Evolutionary conservation across 2,113 vertebrate species (phyloP).

Genomic region (Microtus ochrogaster): DNA sequence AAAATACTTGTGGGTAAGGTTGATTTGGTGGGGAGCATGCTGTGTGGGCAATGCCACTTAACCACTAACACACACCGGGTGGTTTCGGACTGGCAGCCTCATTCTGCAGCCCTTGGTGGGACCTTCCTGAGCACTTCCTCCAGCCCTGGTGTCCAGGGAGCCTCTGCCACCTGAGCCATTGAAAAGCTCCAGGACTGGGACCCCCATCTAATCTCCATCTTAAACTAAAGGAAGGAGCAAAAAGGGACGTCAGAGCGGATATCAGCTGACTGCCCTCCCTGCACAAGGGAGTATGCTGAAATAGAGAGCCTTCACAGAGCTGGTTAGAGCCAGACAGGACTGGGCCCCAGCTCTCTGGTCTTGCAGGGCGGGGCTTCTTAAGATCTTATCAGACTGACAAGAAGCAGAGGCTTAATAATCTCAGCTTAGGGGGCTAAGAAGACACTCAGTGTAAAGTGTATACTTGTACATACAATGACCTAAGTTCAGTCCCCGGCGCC

Average conservation of each 20-base stretch:
- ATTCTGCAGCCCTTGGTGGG: background rate
- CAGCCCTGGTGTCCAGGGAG: background rate
- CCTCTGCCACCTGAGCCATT: background rate
- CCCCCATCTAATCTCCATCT: background rate
- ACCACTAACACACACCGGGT: conserved; percentile 30
- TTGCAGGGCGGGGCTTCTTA: background rate
- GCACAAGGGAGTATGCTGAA: background rate
- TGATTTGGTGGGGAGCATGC: conserved; percentile 47
- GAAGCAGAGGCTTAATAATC: background rate
- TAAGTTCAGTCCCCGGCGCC: background rate
- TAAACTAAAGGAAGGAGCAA: conserved; percentile 5
- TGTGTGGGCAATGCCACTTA: conserved; percentile 66
- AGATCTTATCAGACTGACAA: background rate
- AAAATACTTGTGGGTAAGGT: conserved; percentile 64
- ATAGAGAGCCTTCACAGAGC: background rate
- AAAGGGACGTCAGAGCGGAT: background rate
- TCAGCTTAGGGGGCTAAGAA: background rate
- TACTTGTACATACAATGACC: background rate
- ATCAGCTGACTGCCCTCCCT: background rate
- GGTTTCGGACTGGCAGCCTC: conserved; percentile 41
- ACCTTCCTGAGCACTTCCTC: background rate
- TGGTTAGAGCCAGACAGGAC: background rate
- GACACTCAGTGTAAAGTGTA: background rate
- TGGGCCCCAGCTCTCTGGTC: background rate
- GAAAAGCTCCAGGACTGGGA: background rate